phyloP scores from a whole-genome alignment of 2,113 vertebrate genomes.

The Aldabrachelys gigantea region DNA sequence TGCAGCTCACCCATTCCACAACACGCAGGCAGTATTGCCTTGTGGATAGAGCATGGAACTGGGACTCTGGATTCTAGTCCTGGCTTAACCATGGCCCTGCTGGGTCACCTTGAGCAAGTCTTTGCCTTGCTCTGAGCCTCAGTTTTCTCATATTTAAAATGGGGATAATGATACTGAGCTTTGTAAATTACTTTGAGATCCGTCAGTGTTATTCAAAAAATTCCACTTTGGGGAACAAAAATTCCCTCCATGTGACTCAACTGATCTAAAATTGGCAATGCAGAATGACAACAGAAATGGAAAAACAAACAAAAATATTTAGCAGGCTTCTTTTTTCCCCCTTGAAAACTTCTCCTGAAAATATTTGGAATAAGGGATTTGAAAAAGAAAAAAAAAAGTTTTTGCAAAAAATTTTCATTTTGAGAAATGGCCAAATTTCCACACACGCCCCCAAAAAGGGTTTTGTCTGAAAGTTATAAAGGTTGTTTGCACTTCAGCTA shows the following conservation, averaged over 20 bases:
- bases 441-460: not conserved
- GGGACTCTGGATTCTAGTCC: not conserved
- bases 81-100: not conserved
- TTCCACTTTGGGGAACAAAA: not conserved
- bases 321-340: not conserved
- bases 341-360: not conserved
- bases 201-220: not conserved
- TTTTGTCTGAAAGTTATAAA: not conserved
- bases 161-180: not conserved
- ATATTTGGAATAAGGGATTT: not conserved
- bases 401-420: not conserved
- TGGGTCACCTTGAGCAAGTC: not conserved
- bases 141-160: not conserved
- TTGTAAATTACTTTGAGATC: rapidly evolving
- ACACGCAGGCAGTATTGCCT: rapidly evolving
- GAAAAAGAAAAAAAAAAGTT: no score
- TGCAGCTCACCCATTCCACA: not conserved
- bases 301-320: not conserved
- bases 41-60: rapidly evolving
- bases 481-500: not conserved
- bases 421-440: not conserved
- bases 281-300: not conserved
- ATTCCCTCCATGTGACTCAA: not conserved
- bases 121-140: rapidly evolving
- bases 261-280: rapidly evolving